phyloP scores from a whole-genome alignment of 2,888 invertebrate genomes.

The Amblyjoppa proteus region DNA sequence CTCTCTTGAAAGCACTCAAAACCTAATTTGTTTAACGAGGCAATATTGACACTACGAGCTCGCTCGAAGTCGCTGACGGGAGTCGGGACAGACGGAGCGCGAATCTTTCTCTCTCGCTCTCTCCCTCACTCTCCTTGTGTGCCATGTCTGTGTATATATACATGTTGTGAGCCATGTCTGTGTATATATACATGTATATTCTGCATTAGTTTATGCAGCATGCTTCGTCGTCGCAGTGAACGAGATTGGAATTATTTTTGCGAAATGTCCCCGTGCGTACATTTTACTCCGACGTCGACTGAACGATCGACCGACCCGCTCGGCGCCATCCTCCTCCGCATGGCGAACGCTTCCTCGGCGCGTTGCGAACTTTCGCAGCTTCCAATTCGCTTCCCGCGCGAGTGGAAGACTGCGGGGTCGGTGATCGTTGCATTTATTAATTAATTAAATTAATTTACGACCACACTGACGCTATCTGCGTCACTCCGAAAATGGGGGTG shows the following conservation, averaged over 20 bases:
- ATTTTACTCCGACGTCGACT: not conserved
- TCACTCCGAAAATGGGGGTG: too few species aligned
- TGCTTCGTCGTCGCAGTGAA: slow-evolving; percentile 9
- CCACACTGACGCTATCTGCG: too few species aligned
- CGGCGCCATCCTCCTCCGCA: not conserved
- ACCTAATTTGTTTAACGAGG: slow-evolving; percentile 65
- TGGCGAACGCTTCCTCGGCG: not conserved
- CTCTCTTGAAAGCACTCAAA: slow-evolving; percentile 60
- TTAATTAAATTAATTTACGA: slow-evolving; percentile 1
- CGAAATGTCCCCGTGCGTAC: slow-evolving; percentile 18
- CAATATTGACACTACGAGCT: slow-evolving; percentile 65
- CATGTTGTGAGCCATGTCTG: slow-evolving; percentile 3
- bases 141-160: not conserved
- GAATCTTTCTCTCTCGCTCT: slow-evolving; percentile 16
- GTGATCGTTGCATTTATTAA: not conserved
- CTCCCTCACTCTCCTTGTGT: slow-evolving; percentile 2
- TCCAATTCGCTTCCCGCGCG: not conserved
- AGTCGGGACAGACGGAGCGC: not conserved
- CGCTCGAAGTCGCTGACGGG: slow-evolving; percentile 48
- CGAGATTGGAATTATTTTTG: slow-evolving; percentile 22
- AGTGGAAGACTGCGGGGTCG: not conserved
- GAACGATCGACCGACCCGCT: not conserved
- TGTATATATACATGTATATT: slow-evolving; percentile 4
- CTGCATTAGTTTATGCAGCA: slow-evolving; percentile 10
- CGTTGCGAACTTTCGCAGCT: slow-evolving; percentile 1